These are phyloP conservation scores for Hirtodrosophila confusa DNA, from an alignment of 2,888 invertebrate species.

Conservation along the genomic window DNA sequence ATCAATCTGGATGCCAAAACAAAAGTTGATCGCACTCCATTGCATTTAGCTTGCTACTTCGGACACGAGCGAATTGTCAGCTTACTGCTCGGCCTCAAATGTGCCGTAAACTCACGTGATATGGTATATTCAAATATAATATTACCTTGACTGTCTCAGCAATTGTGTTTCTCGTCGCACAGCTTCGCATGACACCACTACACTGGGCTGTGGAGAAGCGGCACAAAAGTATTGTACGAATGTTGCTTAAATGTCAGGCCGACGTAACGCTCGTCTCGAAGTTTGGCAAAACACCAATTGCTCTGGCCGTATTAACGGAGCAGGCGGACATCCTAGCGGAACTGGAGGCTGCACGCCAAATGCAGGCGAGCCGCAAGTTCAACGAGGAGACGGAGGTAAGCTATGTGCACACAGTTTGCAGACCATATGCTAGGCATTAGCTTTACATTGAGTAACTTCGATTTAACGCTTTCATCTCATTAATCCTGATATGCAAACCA, in stretches of 20 bases:
- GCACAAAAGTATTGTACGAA: constrained; percentile 88
- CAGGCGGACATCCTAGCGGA: constrained; percentile 87
- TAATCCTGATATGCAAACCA: constrained; percentile 21
- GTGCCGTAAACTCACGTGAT: constrained; percentile 90
- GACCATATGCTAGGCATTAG: background rate
- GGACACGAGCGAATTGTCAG: constrained; percentile 91
- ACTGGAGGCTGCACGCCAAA: constrained; percentile 84
- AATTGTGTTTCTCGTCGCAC: constrained; percentile 24
- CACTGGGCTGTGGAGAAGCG: constrained; percentile 97
- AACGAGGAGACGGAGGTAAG: constrained; percentile 82
- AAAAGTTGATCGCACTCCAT: constrained; percentile 95
- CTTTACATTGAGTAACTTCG: background rate
- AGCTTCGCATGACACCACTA: constrained; percentile 95
- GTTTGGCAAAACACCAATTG: constrained; percentile 89
- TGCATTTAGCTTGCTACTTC: constrained; percentile 94
- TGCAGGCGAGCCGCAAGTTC: constrained; percentile 79
- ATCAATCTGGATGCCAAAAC: constrained; percentile 94
- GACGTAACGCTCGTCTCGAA: constrained; percentile 89
- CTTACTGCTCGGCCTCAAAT: constrained; percentile 88
- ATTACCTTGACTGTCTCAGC: background rate
- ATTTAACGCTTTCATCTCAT: constrained; percentile 7
- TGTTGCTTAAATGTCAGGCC: constrained; percentile 90
- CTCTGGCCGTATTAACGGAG: constrained; percentile 88
- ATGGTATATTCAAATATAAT: constrained; percentile 86
- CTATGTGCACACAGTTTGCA: background rate